Conservation (phyloP, 2,113 vertebrate genomes). For the Psittacula cyanocephala region DNA sequence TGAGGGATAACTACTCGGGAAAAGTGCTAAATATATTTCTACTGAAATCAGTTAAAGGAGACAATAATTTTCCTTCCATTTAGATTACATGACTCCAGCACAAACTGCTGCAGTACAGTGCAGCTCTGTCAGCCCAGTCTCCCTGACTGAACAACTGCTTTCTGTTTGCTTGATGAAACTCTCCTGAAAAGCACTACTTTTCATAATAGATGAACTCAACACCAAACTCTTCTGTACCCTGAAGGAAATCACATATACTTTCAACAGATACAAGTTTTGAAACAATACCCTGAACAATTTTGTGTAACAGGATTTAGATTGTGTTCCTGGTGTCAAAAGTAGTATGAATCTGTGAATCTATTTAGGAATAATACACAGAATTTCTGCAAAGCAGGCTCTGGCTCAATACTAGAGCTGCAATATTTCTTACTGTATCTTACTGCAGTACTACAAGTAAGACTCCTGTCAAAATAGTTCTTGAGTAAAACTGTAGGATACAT, state of each 20-base stretch:
- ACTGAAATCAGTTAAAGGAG: conserved; percentile 36
- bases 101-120: neutral
- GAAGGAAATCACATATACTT: neutral
- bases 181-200: neutral
- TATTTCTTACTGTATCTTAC: neutral
- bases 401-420: neutral
- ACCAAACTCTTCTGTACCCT: neutral
- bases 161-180: neutral
- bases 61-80: conserved; percentile 20
- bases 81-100: neutral
- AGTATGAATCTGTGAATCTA: neutral
- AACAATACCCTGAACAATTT: neutral
- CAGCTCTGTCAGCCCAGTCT: neutral
- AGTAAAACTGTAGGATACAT: neutral
- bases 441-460: neutral
- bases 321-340: neutral
- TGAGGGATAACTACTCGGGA: neutral
- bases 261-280: neutral
- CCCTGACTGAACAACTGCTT: neutral
- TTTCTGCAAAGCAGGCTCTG: neutral
- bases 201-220: neutral
- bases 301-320: neutral
- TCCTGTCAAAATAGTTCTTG: neutral
- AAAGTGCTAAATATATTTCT: conserved; percentile 31
- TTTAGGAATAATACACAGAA: neutral